Conservation (phyloP, 2,113 vertebrate genomes). For the Brachypteracias leptosomus region DNA sequence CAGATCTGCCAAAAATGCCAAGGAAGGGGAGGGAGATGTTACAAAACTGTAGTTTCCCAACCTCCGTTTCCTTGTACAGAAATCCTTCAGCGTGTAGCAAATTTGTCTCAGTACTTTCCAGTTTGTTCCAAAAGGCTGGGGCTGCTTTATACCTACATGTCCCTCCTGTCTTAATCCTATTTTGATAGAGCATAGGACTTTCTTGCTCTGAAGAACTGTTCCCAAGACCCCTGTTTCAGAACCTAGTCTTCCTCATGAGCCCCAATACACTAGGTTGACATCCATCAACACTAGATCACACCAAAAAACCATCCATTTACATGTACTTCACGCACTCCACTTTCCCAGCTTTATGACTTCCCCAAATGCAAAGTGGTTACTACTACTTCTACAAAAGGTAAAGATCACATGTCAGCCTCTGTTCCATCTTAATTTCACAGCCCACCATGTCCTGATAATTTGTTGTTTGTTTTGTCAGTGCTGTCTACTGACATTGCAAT, state of each 20-base stretch:
- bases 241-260: not conserved
- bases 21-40: not conserved
- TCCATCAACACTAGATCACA: not conserved
- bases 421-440: not conserved
- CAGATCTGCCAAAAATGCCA: not conserved
- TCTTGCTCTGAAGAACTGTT: not conserved
- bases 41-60: not conserved
- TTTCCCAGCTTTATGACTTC: not conserved
- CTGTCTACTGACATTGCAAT: not conserved
- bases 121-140: not conserved
- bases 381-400: not conserved
- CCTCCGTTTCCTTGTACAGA: not conserved
- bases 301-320: not conserved
- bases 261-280: not conserved
- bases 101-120: not conserved
- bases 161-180: not conserved
- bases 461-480: not conserved
- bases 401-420: not conserved
- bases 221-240: not conserved
- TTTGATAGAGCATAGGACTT: not conserved
- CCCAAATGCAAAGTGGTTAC: not conserved
- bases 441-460: not conserved
- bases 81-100: not conserved
- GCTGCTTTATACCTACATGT: not conserved
- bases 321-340: not conserved